phyloP scores from a whole-genome alignment of 2,797 vertebrate genomes.

The Betta splendens region DNA sequence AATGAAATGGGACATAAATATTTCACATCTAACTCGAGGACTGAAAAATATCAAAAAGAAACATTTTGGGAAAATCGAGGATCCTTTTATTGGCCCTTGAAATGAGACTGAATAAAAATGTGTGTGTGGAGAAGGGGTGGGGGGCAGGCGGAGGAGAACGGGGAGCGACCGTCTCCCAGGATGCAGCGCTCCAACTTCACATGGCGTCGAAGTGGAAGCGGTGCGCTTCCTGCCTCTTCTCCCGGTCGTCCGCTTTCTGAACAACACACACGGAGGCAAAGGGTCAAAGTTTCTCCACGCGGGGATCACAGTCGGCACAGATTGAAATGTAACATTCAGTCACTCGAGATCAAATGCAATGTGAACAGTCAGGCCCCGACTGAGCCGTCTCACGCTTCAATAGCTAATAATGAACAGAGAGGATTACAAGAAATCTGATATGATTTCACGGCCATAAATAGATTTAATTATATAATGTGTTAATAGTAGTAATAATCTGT shows the following conservation, averaged over 20 bases:
- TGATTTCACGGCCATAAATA: too few species aligned
- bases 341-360: too few species aligned
- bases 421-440: background rate
- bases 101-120: conserved; percentile 31
- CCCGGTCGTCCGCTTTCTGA: conserved; percentile 97
- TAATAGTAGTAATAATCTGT: too few species aligned
- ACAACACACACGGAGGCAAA: conserved; percentile 57
- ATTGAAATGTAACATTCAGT: too few species aligned
- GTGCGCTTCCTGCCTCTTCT: conserved; percentile 97
- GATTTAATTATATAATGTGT: too few species aligned
- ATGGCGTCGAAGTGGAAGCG: conserved; percentile 99
- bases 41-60: conserved; percentile 56
- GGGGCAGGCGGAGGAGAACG: background rate
- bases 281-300: too few species aligned
- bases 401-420: background rate
- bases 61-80: conserved; percentile 53
- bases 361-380: too few species aligned
- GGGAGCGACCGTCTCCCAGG: conserved; percentile 18
- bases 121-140: conserved; percentile 10
- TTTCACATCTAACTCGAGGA: conserved; percentile 58
- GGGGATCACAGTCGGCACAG: too few species aligned
- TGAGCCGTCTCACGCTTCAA: background rate
- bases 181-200: conserved; percentile 76
- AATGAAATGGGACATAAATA: conserved; percentile 57
- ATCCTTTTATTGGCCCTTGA: conserved; percentile 50